A percentile compares a stretch with the other conserved stretches of the same genome.
Evolutionary conservation across 2,888 invertebrate species (phyloP).

Genomic region (Trichopria drosophilae): DNA sequence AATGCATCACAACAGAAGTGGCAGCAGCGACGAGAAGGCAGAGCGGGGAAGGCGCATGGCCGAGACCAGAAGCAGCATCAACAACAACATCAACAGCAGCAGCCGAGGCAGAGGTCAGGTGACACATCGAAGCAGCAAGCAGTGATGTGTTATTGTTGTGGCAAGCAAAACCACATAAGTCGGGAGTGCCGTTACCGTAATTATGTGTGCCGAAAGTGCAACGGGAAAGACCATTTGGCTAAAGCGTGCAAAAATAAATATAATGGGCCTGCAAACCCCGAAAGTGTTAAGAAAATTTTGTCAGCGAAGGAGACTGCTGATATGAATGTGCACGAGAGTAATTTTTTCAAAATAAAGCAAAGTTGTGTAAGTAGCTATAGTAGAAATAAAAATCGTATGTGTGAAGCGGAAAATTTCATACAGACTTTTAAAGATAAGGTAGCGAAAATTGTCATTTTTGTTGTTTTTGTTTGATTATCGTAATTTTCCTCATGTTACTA

Average conservation of each 20-base stretch:
- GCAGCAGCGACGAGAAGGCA: not conserved
- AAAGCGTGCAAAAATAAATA: slow-evolving; percentile 8
- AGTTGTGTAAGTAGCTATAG: too few species aligned
- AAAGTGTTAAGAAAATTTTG: not conserved
- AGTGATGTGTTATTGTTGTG: slow-evolving; percentile 18
- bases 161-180: slow-evolving; percentile 8
- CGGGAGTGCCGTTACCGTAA: slow-evolving; percentile 8
- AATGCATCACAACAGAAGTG: not conserved
- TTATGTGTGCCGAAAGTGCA: slow-evolving; percentile 8
- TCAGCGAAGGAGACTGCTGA: not conserved
- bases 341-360: slow-evolving; percentile 6
- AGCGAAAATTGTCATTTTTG: slow-evolving; percentile 18
- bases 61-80: not conserved
- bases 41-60: not conserved
- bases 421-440: slow-evolving; percentile 21
- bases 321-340: not conserved
- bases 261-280: not conserved
- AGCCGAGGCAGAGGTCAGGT: not conserved
- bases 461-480: slow-evolving; percentile 9
- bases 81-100: not conserved
- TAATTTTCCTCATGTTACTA: slow-evolving; percentile 1
- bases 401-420: slow-evolving; percentile 27
- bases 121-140: not conserved
- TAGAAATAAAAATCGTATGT: too few species aligned
- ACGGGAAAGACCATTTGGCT: slow-evolving; percentile 9